A percentile compares a stretch with the other conserved stretches of the same genome.
Evolutionary conservation across 2,888 invertebrate genomes (phyloP).

Genomic region (Acanthopleura granulata): DNA sequence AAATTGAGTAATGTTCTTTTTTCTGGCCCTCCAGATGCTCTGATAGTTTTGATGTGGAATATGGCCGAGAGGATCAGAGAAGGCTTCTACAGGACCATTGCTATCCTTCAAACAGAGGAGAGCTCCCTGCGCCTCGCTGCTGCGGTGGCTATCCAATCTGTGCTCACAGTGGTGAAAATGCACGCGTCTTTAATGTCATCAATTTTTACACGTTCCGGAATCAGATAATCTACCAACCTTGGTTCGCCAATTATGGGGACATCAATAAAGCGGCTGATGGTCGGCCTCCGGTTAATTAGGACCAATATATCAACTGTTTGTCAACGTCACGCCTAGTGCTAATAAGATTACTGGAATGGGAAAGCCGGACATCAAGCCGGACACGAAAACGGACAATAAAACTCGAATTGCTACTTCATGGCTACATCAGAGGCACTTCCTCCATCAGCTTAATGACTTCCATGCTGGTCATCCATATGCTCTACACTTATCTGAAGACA

Average conservation of each 20-base stretch:
- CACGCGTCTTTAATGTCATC: neutral
- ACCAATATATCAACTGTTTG: no score
- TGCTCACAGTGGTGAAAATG: neutral
- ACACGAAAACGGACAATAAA: no score
- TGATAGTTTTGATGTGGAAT: neutral
- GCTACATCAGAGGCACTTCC: no score
- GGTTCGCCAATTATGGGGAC: neutral
- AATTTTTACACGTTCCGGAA: neutral
- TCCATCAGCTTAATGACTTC: no score
- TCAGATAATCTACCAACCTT: neutral
- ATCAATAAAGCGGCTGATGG: neutral
- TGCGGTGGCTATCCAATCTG: constrained; percentile 6
- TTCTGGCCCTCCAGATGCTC: neutral
- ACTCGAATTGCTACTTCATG: no score
- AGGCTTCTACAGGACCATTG: neutral
- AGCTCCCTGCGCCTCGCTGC: neutral
- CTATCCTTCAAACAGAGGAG: constrained; percentile 13
- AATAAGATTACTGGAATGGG: no score
- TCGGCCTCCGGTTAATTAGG: neutral
- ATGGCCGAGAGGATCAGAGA: neutral
- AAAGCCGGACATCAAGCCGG: no score
- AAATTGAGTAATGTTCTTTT: no score
- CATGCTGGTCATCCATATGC: no score
- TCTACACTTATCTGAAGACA: no score
- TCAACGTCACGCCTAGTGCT: no score